Base-by-base conservation (phyloP, 2,797 vertebrate genomes). In the Epinephelus malabaricus region DNA sequence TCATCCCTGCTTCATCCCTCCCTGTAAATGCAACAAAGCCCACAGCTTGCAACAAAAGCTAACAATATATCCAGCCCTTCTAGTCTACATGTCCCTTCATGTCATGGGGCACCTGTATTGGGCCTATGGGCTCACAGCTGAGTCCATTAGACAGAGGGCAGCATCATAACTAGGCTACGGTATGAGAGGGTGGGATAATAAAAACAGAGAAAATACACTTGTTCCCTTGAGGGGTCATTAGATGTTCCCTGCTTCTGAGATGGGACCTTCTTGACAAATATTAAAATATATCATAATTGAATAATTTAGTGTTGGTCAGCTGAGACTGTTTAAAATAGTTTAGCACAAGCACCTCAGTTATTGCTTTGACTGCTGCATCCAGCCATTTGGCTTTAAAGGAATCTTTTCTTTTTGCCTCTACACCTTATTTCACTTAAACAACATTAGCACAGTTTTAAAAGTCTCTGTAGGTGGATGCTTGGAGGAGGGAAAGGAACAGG, bases 31-130 rank as follows among this genome's bases (percentile, higher is more conserved):
- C 76, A 82, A 71, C 87, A 90, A 89, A 89, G 76, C 88, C 85
- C 79, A 79, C 61, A 83, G 88, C 84, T 85, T 75, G 81, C 34
- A 87, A 78, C 83, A 89, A 79, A 89, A 88, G 88, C 90, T 85
- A 86, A 90, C 78, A 77, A 86, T 81, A 81, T 49, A 81, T 78
- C 83, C 71, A 18, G 66, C 49, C 43, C 70, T 46, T 72, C 74
- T 25, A 47, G 75, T 79, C 73, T 30, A 14, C 59, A 55, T 73
- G 65, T 75, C 64, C 71, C 74, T 76, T 51, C 40, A 5, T 73
- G 65, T 81, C 58, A 58, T 75, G 46, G 51, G 49, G 75, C 63
- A 78, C 56, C 74, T 68, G 73, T 81, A 79, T 81, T 75, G 74
- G 81, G 75, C 82, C 63, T 73, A 11, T 65, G 72, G 85, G 86